Evolutionary conservation across 2,888 invertebrate genomes (phyloP), one percentile per base, ranked within the genome.

Genomic region (Saturnia japonica): DNA sequence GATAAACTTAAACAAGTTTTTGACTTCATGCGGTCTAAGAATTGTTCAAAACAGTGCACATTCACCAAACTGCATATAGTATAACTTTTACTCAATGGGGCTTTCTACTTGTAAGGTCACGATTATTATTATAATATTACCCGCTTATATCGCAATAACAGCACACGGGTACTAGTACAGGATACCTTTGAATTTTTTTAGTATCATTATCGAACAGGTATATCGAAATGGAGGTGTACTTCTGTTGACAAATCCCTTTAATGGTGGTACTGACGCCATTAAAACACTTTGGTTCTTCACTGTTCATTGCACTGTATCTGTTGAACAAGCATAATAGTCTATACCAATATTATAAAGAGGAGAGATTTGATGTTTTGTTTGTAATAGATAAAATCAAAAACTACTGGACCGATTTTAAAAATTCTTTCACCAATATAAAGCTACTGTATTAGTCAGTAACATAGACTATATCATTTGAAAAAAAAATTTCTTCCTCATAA

Each of bases 91-190:
- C 45, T 45, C 1, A 16, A 12, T 45, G 12, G 51, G n/a, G 16
- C n/a, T 6, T 4, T 51, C n/a, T n/a, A 7, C 51, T 51, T 51
- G 7, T 51, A 3, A n/a, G 9, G 7, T 54, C 11, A 9, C 34
- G 34, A 34, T 34, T 34, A 19, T 51, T 51, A 51, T 51, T 51
- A 51, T 51, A 74, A 6, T 43, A 75, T 76, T 64, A 66, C 11
- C 19, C 22, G 9, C 66, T 22, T 70, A 72, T 43, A 25, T 28
- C 25, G 28, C 69, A 69, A 28, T 28, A 14, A 25, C 69, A 69
- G 22, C 69, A 69, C 8, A 69, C 69, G 8, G 60, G 28, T 14
- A 69, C 34, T 14, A 0, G 7, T 7, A 62, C 28, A 11, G 69
- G 60, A 16, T 19, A 1, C 25, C 69, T 43, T 16, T 69, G 34